Evolutionary conservation across 2,113 vertebrate genomes (phyloP), one percentile per base, ranked within the genome.

Genomic region (Lipophrys pholis): DNA sequence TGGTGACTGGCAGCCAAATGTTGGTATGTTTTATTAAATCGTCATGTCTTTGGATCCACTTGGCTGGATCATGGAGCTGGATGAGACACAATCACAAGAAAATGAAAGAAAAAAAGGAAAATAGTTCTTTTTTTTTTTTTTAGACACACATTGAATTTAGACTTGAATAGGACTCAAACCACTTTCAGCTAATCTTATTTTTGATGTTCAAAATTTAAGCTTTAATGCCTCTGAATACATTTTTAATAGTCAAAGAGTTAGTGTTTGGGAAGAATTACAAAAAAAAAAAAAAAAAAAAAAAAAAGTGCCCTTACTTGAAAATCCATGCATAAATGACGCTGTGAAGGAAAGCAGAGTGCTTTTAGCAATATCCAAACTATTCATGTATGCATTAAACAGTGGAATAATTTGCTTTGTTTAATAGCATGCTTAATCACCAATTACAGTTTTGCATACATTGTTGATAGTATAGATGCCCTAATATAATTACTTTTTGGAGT

Each of bases 21-120:
- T 67, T 84, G 56, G 45, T 63, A 51, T 80, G 74, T 84, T 82
- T 85, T 56, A 80, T 78, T 73, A 80, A 85, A 85, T 78, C 68
- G 69, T 77, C 73, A 50, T 62, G 53, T 78, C 59, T 80, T 49
- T 55, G 56, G 67, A 80, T 80, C 71, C 65, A 63, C 57, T 77
- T 67, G 65, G 66, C 50, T 69, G 30, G 69, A 62, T 84, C 62
- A 50, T 65, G 45, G 52, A 71, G 30, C n/a, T 64, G 43, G 55
- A 74, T 66, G 48, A 68, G 60, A 78, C 76, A 51, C n/a, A 0
- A 8, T 5, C 74, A 81, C 15, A 1, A 54, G 54, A 48, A 67
- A 40, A 81, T 8, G 9, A 38, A 53, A 70, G 41, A 48, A 60
- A 41, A 61, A 73, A 69, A 51, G 45, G 30, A 58, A 81, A 68